These are phyloP conservation scores for Candidula unifasciata DNA, from an alignment of 2,888 invertebrate species.

Conservation along the genomic window DNA sequence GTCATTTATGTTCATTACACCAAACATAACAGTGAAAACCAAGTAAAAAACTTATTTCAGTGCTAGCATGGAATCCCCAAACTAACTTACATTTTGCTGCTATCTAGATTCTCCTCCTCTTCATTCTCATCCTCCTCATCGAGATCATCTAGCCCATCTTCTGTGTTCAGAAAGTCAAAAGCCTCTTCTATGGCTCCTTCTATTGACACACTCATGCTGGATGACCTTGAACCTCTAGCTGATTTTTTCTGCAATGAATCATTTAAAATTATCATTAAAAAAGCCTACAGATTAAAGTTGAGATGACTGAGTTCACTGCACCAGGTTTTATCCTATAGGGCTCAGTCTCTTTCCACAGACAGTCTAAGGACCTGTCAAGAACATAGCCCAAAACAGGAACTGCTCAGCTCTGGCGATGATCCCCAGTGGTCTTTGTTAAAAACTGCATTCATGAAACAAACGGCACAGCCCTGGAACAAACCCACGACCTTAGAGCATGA, in stretches of 20 bases:
- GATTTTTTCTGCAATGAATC: slow-evolving; percentile 64
- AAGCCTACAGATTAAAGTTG: neutral
- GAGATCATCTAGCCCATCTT: slow-evolving; percentile 73
- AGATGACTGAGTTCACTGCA: too few species aligned
- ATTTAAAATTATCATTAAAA: neutral
- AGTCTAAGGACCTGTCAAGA: too few species aligned
- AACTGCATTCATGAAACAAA: too few species aligned
- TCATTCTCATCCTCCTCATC: slow-evolving; percentile 54
- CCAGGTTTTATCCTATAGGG: too few species aligned
- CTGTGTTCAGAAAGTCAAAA: slow-evolving; percentile 80
- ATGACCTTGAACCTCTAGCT: slow-evolving; percentile 72
- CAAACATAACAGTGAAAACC: neutral
- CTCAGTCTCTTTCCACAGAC: too few species aligned
- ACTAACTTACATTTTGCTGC: slow-evolving; percentile 10
- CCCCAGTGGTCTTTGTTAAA: neutral
- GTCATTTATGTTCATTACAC: too few species aligned
- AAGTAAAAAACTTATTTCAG: neutral
- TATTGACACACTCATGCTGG: slow-evolving; percentile 79
- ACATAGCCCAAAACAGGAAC: too few species aligned
- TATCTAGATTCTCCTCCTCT: slow-evolving; percentile 1
- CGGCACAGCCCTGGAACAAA: too few species aligned
- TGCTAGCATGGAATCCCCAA: neutral
- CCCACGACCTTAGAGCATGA: too few species aligned
- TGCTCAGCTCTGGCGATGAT: too few species aligned
- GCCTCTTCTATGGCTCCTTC: slow-evolving; percentile 79